Percentiles rank a stretch among this genome's conserved stretches.
Conservation (phyloP, 2,113 vertebrate genomes). For the Rousettus leschenaultii region DNA sequence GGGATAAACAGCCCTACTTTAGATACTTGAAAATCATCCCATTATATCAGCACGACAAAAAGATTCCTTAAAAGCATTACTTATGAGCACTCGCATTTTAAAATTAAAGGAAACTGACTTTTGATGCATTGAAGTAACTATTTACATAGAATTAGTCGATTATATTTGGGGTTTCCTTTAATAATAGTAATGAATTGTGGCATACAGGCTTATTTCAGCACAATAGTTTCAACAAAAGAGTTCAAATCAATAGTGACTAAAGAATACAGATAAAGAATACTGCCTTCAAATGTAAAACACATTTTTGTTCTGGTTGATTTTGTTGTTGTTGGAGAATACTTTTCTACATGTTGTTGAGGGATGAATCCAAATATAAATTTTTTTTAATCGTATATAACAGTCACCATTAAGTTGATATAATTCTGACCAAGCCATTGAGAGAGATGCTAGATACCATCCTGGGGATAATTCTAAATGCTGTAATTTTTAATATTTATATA, state of each 20-base stretch:
- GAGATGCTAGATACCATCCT: neutral
- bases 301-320: neutral
- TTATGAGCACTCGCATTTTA: neutral
- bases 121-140: neutral
- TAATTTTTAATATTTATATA: neutral
- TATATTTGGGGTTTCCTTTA: neutral
- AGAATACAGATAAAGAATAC: neutral
- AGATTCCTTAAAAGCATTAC: neutral
- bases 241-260: neutral
- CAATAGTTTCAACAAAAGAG: neutral
- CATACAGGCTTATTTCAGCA: neutral
- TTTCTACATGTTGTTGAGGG: neutral
- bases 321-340: neutral
- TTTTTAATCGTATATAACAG: neutral
- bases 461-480: neutral
- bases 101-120: neutral
- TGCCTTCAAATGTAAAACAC: neutral
- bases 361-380: neutral
- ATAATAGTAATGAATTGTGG: neutral
- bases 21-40: neutral
- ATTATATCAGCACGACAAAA: neutral
- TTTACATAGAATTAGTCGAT: neutral
- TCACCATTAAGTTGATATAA: neutral
- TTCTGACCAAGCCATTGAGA: neutral
- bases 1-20: neutral